These are phyloP conservation scores for Villa cingulata DNA, from an alignment of 2,888 invertebrate genomes.

Conservation along the genomic window DNA sequence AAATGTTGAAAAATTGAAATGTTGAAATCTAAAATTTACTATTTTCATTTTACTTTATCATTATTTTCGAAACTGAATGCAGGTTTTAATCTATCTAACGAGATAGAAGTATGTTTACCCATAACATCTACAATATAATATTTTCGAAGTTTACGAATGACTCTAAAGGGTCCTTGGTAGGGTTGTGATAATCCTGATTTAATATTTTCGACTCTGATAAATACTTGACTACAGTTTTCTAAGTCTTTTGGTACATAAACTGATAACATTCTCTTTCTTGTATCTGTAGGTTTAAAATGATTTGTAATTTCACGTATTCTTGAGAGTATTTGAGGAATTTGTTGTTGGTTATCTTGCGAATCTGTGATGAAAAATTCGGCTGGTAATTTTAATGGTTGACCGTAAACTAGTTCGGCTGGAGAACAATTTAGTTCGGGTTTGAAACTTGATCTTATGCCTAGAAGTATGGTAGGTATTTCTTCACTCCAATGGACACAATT, in stretches of 20 bases:
- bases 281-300: background rate
- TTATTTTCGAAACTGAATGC: no score
- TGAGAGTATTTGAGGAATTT: background rate
- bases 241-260: background rate
- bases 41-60: no score
- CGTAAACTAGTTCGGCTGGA: constrained; percentile 10
- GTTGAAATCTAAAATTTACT: no score
- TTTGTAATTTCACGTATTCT: background rate
- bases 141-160: background rate
- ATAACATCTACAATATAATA: background rate
- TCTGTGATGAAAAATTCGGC: background rate
- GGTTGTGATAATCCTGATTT: background rate
- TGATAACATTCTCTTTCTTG: background rate
- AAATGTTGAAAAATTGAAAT: no score
- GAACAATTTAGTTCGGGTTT: constrained; percentile 8
- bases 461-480: constrained; percentile 7
- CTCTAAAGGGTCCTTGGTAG: background rate
- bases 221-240: background rate
- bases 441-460: constrained; percentile 8
- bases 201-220: background rate
- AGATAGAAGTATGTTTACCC: no score
- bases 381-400: constrained; percentile 4
- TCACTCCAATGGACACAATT: background rate
- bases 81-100: no score
- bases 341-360: background rate